Base-by-base conservation (phyloP, 2,797 vertebrate species). In the Hipposideros larvatus region DNA sequence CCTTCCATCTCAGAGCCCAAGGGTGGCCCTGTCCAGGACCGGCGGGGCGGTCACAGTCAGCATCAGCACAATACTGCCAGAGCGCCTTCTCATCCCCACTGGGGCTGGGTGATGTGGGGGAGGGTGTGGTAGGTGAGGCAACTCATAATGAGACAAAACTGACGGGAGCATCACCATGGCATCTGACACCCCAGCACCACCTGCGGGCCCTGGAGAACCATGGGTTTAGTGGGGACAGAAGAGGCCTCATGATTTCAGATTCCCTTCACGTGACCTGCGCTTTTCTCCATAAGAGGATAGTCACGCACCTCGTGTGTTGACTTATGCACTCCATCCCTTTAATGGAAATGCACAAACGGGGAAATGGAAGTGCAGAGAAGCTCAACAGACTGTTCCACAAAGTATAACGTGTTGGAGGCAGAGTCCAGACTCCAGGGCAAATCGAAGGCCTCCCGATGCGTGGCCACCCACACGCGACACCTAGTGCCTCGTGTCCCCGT, bases 321-420 rank as follows among this genome's bases (percentile, higher is more conserved):
- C 37, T 63, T 94, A 48, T 48, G 55, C 14, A 63, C 68, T 90
- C 28, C 31, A 65, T 51, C 59, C 57, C 26, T 77, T 90, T 37
- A 68, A 26, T 4, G 68, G 68, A 88, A 79, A 83, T 11, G 6
- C 11, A 84, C 28, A 28, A 82, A 92, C 8, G 0, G 19, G 21
- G 28, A 61, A 66, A 41, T 41, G 70, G 63, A 84, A 90, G n/a
- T 26, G 22, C 28, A 43, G 90, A 78, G 68, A 86, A 84, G 28
- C 55, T 24, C 68, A 90, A 75, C 46, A 11, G 85, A 55, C 75
- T 24, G 31, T 90, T 80, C 21, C 15, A 86, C 8, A 22, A n/a
- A 71, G 41, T 18, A 5, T 19, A 70, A 31, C 31, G 55, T 8
- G 16, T 34, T 18, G 26, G 53, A 41, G 9, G 55, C 77, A 94